Conservation (phyloP, 2,797 vertebrate species). For the Tenualosa thibaudeaui region DNA sequence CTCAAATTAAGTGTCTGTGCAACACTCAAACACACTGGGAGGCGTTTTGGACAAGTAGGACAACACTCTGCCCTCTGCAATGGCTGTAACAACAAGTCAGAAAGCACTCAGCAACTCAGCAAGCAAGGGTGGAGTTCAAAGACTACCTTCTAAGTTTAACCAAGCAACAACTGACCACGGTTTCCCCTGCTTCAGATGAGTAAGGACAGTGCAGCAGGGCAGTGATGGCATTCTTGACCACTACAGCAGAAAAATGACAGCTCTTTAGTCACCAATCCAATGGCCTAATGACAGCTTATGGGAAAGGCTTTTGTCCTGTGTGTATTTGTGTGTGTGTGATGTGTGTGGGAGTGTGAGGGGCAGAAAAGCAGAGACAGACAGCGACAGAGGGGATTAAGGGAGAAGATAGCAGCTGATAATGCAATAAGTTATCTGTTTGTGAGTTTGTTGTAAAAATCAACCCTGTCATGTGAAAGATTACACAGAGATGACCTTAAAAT, state of each 20-base stretch:
- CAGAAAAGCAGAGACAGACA: background rate
- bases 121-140: conserved; percentile 38
- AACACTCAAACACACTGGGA: background rate
- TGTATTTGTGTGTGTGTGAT: conserved; percentile 15
- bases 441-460: background rate
- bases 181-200: conserved; percentile 34
- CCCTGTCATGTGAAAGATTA: background rate
- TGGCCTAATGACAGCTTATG: conserved; percentile 21
- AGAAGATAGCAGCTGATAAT: background rate
- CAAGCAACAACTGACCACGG: background rate
- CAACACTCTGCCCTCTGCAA: background rate
- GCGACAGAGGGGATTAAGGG: conserved; percentile 1
- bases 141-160: conserved; percentile 34
- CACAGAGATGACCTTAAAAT: background rate
- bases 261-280: conserved; percentile 11
- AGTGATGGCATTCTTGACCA: conserved; percentile 41
- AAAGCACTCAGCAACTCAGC: conserved; percentile 36
- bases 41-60: background rate
- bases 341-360: background rate
- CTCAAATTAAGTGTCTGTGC: background rate
- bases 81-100: background rate
- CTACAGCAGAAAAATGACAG: conserved; percentile 44
- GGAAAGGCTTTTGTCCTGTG: background rate
- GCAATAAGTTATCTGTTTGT: background rate
- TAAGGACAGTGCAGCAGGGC: conserved; percentile 50